A percentile compares a stretch with the other conserved stretches of the same genome.
Evolutionary conservation across 1,140 invertebrate genomes (phyloP).

Genomic region (Nebria ingens): DNA sequence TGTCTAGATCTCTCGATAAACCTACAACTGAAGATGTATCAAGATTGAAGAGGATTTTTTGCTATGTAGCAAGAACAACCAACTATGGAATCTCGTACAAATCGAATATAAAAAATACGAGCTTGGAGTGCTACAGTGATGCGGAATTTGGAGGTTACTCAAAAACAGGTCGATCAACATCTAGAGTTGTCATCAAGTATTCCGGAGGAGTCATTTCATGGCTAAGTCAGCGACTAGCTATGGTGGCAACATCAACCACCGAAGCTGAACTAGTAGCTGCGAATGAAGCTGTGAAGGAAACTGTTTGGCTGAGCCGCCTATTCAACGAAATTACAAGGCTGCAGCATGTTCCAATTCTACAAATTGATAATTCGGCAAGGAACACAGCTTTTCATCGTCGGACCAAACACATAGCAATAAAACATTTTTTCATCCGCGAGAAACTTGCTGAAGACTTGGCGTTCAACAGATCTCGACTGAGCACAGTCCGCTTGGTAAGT

Average conservation of each 20-base stretch:
- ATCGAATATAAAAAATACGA: slow-evolving; percentile 12
- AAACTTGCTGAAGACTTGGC: too few relatives aligned
- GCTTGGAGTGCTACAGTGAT: slow-evolving; percentile 29
- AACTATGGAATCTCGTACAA: slow-evolving; percentile 25
- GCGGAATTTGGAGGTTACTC: slow-evolving; percentile 29
- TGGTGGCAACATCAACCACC: slow-evolving; percentile 30
- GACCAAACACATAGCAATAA: too few relatives aligned
- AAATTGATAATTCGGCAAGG: slow-evolving; percentile 23
- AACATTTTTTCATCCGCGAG: too few relatives aligned
- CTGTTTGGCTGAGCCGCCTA: slow-evolving; percentile 29
- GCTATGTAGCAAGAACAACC: slow-evolving; percentile 27
- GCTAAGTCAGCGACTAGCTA: slow-evolving; percentile 27
- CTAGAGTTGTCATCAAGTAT: slow-evolving; percentile 24
- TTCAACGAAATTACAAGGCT: slow-evolving; percentile 19
- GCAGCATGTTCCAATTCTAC: slow-evolving; percentile 16
- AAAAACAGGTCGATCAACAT: slow-evolving; percentile 27
- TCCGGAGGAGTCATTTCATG: slow-evolving; percentile 27
- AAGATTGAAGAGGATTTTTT: slow-evolving; percentile 28
- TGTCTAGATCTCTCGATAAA: slow-evolving; percentile 31
- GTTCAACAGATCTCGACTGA: too few relatives aligned
- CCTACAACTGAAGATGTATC: slow-evolving; percentile 26
- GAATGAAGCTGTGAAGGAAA: slow-evolving; percentile 32
- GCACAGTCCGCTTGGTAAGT: too few relatives aligned
- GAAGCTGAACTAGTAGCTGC: slow-evolving; percentile 39
- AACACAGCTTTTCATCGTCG: too few relatives aligned